These are phyloP conservation scores for Phaedon cochleariae DNA, from an alignment of 2,888 invertebrate species.

Conservation along the genomic window DNA sequence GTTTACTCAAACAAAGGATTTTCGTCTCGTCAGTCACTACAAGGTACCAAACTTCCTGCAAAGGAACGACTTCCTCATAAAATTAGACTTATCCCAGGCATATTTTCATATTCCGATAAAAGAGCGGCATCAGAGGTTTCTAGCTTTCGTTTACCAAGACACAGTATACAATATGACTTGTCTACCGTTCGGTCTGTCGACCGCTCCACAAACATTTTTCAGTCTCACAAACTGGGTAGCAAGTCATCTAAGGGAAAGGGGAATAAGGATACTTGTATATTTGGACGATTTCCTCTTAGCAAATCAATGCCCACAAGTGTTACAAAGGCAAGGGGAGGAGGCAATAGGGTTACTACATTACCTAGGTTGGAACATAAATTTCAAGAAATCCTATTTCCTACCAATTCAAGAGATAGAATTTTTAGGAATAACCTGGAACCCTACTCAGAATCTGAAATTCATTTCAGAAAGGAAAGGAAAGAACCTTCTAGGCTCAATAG, in stretches of 20 bases:
- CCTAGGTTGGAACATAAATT: not conserved
- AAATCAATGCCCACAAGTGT: conserved; percentile 13
- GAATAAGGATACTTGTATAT: conserved; percentile 45
- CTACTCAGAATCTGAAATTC: not conserved
- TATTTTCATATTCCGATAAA: conserved; percentile 37
- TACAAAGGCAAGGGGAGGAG: not conserved
- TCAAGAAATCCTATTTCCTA: not conserved
- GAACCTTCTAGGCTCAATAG: not conserved
- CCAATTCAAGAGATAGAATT: not conserved
- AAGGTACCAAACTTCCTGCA: conserved; percentile 34
- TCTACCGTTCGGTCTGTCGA: too few species aligned
- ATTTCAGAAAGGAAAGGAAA: not conserved
- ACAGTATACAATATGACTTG: conserved; percentile 32
- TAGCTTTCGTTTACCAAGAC: conserved; percentile 23
- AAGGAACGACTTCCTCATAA: conserved; percentile 28
- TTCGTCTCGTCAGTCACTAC: conserved; percentile 32
- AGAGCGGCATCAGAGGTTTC: conserved; percentile 28
- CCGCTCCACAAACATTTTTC: conserved; percentile 42
- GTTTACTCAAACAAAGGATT: conserved; percentile 9
- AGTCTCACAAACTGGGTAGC: conserved; percentile 45
- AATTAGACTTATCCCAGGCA: conserved; percentile 39
- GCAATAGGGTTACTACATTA: not conserved
- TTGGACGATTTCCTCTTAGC: conserved; percentile 42
- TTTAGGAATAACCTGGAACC: not conserved
- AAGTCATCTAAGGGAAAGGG: conserved; percentile 27